Evolutionary conservation across 2,888 invertebrate species (phyloP).

Genomic region (Clanis bilineata): DNA sequence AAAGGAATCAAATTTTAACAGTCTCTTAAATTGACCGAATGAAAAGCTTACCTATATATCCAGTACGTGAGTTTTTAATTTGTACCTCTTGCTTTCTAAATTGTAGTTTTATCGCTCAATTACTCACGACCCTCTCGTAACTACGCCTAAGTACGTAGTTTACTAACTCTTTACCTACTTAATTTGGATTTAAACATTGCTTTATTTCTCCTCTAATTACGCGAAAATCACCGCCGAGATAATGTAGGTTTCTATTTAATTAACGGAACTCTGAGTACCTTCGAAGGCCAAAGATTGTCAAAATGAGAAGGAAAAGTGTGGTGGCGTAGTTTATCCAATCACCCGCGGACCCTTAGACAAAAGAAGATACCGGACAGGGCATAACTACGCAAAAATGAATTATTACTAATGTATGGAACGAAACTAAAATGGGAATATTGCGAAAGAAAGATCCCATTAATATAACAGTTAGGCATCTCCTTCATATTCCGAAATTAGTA

Average conservation of each 20-base stretch:
- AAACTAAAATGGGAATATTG: no score
- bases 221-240: neutral
- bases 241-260: conserved; percentile 1
- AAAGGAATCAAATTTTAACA: no score
- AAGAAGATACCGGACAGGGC: no score
- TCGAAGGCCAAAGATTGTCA: conserved; percentile 16
- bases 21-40: conserved; percentile 51
- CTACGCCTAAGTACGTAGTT: neutral
- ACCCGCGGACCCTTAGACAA: no score
- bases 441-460: no score
- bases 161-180: neutral
- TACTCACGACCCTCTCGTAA: conserved; percentile 19
- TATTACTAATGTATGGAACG: no score
- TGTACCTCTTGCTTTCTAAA: conserved; percentile 60
- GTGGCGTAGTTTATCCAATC: conserved; percentile 1
- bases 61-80: conserved; percentile 46
- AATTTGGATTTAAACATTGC: neutral
- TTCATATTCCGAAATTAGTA: no score
- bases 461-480: no score
- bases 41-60: conserved; percentile 60
- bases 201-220: neutral
- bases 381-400: no score
- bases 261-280: conserved; percentile 1
- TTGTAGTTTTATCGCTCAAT: conserved; percentile 22
- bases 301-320: conserved; percentile 19